Conservation (phyloP, 2,888 invertebrate genomes). For the Priocnemis perturbator region DNA sequence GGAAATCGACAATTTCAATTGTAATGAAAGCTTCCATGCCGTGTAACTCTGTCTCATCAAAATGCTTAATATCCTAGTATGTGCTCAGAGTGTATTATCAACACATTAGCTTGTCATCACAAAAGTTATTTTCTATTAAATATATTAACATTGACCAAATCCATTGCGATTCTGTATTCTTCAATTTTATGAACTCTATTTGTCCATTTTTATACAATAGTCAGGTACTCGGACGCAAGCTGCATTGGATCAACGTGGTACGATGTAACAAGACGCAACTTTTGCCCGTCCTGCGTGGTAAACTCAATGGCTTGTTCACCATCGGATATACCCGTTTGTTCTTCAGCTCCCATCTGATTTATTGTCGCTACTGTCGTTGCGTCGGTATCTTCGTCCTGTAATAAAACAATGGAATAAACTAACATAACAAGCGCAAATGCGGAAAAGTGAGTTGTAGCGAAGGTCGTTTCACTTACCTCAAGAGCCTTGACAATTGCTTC, state of each 20-base stretch:
- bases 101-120: no score
- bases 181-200: no score
- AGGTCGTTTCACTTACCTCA: slow-evolving; percentile 53
- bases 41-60: no score
- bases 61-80: no score
- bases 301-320: slow-evolving; percentile 76
- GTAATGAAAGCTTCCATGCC: no score
- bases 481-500: slow-evolving; percentile 65
- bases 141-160: no score
- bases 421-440: not conserved
- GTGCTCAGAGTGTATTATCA: no score
- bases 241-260: slow-evolving; percentile 76
- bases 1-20: no score
- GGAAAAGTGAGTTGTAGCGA: not conserved
- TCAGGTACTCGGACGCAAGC: slow-evolving; percentile 73
- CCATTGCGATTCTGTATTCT: no score
- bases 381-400: slow-evolving; percentile 65
- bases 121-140: no score
- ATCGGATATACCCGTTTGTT: slow-evolving; percentile 58
- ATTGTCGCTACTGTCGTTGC: slow-evolving; percentile 64
- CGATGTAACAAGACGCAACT: slow-evolving; percentile 79
- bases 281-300: slow-evolving; percentile 78
- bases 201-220: slow-evolving; percentile 66
- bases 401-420: not conserved
- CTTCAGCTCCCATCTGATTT: slow-evolving; percentile 61